phyloP scores from a whole-genome alignment of 2,113 vertebrate species.

The Sarotherodon lohbergeri region DNA sequence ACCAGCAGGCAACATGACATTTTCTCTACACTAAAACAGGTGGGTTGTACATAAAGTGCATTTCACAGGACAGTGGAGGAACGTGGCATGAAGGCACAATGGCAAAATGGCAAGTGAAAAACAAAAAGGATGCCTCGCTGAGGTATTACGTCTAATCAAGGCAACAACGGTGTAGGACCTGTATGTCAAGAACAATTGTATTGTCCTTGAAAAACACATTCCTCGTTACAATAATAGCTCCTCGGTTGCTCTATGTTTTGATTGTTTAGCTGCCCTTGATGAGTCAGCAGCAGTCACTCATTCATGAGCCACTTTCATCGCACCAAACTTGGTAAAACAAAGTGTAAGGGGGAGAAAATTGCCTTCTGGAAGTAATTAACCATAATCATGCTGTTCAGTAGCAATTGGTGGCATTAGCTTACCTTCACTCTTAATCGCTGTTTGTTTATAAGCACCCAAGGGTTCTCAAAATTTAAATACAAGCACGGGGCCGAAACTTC shows the following conservation, averaged over 20 bases:
- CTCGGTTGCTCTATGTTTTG: conserved; percentile 5
- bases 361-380: conserved; percentile 64
- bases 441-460: conserved; percentile 52
- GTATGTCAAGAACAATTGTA: conserved; percentile 35
- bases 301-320: conserved; percentile 33
- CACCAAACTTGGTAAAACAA: conserved; percentile 41
- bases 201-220: conserved; percentile 43
- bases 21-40: neutral
- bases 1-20: conserved; percentile 33
- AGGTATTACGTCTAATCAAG: conserved; percentile 14
- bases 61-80: conserved; percentile 10
- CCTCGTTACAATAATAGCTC: neutral
- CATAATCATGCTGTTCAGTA: conserved; percentile 49
- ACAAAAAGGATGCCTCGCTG: neutral
- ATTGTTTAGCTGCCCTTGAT: conserved; percentile 45
- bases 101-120: neutral
- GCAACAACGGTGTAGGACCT: neutral
- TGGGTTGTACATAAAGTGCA: neutral
- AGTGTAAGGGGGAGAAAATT: conserved; percentile 2
- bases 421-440: conserved; percentile 55
- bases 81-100: neutral
- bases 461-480: conserved; percentile 32
- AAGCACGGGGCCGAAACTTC: neutral
- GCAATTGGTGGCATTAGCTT: conserved; percentile 48
- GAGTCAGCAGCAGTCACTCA: conserved; percentile 17